These are phyloP conservation scores for Leuciscus idus DNA, from an alignment of 2,113 vertebrate genomes.

Conservation along the genomic window DNA sequence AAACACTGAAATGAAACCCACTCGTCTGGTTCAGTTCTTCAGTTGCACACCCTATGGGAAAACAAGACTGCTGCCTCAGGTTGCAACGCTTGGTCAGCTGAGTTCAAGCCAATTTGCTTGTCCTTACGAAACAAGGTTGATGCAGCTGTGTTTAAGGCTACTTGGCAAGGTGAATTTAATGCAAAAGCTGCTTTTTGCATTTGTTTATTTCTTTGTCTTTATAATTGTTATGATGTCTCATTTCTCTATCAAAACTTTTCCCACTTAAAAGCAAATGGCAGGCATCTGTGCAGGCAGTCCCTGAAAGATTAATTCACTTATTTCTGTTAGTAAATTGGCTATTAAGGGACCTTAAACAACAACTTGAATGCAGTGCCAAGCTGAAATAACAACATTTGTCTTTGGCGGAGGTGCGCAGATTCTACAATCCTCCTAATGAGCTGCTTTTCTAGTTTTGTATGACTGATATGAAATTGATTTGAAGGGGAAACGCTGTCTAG, in stretches of 20 bases:
- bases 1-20: conserved; percentile 29
- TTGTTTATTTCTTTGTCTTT: not conserved
- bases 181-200: not conserved
- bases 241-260: not conserved
- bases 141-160: not conserved
- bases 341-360: conserved; percentile 51
- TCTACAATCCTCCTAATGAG: not conserved
- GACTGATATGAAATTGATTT: conserved; percentile 3
- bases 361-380: conserved; percentile 40
- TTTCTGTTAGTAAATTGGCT: conserved; percentile 53
- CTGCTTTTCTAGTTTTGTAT: not conserved
- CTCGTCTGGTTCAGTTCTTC: conserved; percentile 16
- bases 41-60: conserved; percentile 17
- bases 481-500: not conserved
- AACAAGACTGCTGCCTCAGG: conserved; percentile 40
- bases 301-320: conserved; percentile 53
- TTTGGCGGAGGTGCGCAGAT: conserved; percentile 28
- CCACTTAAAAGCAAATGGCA: conserved; percentile 8
- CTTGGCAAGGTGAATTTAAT: not conserved
- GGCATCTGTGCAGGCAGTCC: conserved; percentile 11
- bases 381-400: conserved; percentile 55
- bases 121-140: conserved; percentile 31
- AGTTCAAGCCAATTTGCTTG: conserved; percentile 39
- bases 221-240: not conserved
- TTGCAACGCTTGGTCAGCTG: conserved; percentile 28